A percentile compares a stretch with the other conserved stretches of the same genome.
These are phyloP conservation scores for Myocastor coypus DNA, from an alignment of 2,113 vertebrate genomes.

Conservation along the genomic window DNA sequence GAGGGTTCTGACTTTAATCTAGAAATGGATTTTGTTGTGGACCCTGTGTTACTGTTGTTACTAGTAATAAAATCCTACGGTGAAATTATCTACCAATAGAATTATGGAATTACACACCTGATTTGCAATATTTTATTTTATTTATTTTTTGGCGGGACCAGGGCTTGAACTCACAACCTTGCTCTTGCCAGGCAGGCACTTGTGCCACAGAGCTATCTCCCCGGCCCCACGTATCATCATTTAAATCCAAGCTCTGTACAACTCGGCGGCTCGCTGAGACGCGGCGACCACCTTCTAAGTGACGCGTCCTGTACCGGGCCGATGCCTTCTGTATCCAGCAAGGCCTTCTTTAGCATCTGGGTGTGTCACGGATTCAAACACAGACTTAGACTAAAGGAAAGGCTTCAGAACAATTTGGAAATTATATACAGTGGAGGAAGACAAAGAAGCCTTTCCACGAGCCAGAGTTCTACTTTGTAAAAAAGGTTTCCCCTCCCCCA, in stretches of 20 bases:
- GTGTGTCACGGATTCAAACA: not conserved
- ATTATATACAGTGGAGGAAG: not conserved
- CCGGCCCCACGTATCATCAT: too few species aligned
- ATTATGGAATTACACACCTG: not conserved
- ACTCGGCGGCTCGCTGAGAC: not conserved
- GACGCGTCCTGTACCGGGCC: not conserved
- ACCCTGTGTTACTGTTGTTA: constrained; percentile 31
- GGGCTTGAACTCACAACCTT: too few species aligned
- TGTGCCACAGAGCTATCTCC: too few species aligned
- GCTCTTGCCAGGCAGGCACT: too few species aligned
- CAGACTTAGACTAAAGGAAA: not conserved
- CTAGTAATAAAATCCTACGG: not conserved
- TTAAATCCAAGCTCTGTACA: not conserved
- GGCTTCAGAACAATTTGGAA: not conserved
- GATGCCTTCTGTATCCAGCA: not conserved
- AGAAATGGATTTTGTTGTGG: not conserved
- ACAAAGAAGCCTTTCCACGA: not conserved
- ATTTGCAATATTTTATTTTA: not conserved
- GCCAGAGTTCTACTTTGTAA: too few species aligned
- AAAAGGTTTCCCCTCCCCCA: too few species aligned
- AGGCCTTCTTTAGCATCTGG: not conserved
- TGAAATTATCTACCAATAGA: not conserved
- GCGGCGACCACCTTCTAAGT: not conserved
- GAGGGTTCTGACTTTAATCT: not conserved
- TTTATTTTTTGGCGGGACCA: too few species aligned